Percentiles rank a stretch among this genome's conserved stretches.
Evolutionary conservation across 2,113 vertebrate species (phyloP).

Genomic region (Ahaetulla prasina): DNA sequence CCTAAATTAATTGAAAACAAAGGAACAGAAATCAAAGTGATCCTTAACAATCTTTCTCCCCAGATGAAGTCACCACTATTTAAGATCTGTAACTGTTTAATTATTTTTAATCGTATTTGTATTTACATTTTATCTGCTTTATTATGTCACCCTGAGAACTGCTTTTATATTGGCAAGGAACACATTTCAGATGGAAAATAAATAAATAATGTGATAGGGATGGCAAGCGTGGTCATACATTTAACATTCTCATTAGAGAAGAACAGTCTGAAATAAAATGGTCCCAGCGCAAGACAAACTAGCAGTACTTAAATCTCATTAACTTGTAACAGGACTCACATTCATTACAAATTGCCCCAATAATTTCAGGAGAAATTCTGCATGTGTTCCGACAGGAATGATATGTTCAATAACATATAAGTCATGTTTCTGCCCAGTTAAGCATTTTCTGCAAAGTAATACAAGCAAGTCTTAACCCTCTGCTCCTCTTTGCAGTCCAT

Average conservation of each 20-base stretch:
- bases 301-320: background rate
- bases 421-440: slow-evolving; percentile 57
- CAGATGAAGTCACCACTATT: slow-evolving; percentile 46
- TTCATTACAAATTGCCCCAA: background rate
- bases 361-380: background rate
- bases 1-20: slow-evolving; percentile 36
- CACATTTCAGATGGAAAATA: background rate
- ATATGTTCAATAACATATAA: slow-evolving; percentile 47
- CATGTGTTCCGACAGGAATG: background rate
- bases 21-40: slow-evolving; percentile 25
- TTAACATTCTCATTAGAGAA: slow-evolving; percentile 55
- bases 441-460: slow-evolving; percentile 54
- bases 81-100: slow-evolving; percentile 24
- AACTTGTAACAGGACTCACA: background rate
- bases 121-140: background rate
- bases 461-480: background rate
- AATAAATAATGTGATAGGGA: slow-evolving; percentile 26
- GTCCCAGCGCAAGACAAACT: background rate
- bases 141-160: background rate
- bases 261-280: slow-evolving; percentile 45
- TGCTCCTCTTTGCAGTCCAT: slow-evolving; percentile 14
- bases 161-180: background rate
- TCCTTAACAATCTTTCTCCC: slow-evolving; percentile 42
- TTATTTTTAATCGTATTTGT: background rate
- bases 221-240: slow-evolving; percentile 40